These are phyloP conservation scores for Rhinichthys osculus DNA, from an alignment of 2,797 vertebrate genomes.

Conservation along the genomic window DNA sequence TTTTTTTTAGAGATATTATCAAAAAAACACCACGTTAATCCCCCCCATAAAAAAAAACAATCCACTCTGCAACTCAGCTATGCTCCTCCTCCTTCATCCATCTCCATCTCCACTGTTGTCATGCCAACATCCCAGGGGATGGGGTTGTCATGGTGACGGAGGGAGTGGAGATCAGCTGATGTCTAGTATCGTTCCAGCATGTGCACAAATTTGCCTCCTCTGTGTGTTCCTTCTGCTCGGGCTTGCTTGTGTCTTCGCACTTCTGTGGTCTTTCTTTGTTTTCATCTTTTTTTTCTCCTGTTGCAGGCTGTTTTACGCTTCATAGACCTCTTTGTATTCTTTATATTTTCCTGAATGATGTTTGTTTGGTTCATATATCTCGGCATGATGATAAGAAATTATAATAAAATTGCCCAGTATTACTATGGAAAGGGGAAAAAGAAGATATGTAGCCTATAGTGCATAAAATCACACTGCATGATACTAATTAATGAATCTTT, in stretches of 20 bases:
- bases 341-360: conserved; percentile 1
- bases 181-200: conserved; percentile 80
- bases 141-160: conserved; percentile 90
- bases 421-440: not conserved
- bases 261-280: conserved; percentile 48
- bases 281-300: conserved; percentile 7
- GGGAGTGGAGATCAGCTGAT: conserved; percentile 87
- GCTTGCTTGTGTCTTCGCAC: conserved; percentile 46
- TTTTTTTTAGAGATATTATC: conserved; percentile 31
- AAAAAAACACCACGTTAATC: conserved; percentile 15
- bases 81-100: conserved; percentile 56
- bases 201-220: conserved; percentile 69
- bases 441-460: not conserved
- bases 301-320: not conserved
- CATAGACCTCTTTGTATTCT: not conserved
- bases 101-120: conserved; percentile 74
- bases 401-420: not conserved
- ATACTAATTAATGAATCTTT: not conserved
- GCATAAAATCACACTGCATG: not conserved
- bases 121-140: conserved; percentile 85
- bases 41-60: conserved; percentile 48
- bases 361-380: conserved; percentile 3
- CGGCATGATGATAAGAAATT: not conserved
- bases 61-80: conserved; percentile 35
- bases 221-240: conserved; percentile 57